Conservation (phyloP, 2,888 invertebrate species). For the Congeria kusceri region DNA sequence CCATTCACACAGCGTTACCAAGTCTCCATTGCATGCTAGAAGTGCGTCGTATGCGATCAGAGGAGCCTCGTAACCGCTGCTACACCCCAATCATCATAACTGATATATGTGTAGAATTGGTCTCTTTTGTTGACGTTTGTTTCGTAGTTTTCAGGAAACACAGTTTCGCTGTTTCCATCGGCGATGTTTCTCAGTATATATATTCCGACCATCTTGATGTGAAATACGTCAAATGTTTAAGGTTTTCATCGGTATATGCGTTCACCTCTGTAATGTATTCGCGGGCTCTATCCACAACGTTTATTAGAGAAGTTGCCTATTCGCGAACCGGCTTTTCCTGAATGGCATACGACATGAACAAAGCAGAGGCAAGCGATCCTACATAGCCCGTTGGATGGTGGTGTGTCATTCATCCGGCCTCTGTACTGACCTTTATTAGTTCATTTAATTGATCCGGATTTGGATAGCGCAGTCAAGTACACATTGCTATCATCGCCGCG, state of each 20-base stretch:
- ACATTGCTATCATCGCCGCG: constrained; percentile 84
- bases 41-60: too few species aligned
- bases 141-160: too few species aligned
- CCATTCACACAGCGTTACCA: too few species aligned
- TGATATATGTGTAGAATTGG: too few species aligned
- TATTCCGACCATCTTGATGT: constrained; percentile 77
- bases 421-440: constrained; percentile 80
- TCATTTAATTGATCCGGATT: constrained; percentile 75
- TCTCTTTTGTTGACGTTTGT: too few species aligned
- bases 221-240: constrained; percentile 79
- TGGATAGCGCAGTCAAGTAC: constrained; percentile 83
- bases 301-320: constrained; percentile 80
- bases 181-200: constrained; percentile 62
- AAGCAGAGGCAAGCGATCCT: constrained; percentile 81
- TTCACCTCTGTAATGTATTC: constrained; percentile 72
- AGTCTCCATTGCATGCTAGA: too few species aligned
- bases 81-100: too few species aligned
- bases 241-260: constrained; percentile 76
- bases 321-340: constrained; percentile 78
- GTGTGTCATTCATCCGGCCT: constrained; percentile 84
- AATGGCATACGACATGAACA: constrained; percentile 81
- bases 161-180: constrained; percentile 71
- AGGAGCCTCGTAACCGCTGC: too few species aligned
- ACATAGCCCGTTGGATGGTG: constrained; percentile 83
- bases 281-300: constrained; percentile 69